A percentile compares a stretch with the other conserved stretches of the same genome.
Evolutionary conservation across 2,113 vertebrate species (phyloP).

Genomic region (Rhodinocichla rosea): DNA sequence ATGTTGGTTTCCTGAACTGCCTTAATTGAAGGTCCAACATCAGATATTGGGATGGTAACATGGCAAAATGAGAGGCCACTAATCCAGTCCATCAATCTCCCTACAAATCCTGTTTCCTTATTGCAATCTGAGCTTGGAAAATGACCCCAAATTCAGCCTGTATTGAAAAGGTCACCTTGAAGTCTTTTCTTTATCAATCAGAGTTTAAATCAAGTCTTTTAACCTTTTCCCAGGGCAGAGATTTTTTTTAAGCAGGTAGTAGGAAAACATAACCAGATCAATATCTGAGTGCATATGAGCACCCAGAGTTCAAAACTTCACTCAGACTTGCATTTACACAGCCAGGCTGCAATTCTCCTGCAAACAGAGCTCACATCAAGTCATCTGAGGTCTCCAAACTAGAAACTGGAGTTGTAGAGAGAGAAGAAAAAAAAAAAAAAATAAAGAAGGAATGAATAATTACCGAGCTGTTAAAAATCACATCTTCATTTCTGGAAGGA

Average conservation of each 20-base stretch:
- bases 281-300: background rate
- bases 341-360: background rate
- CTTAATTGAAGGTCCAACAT: background rate
- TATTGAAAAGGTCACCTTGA: constrained; percentile 29
- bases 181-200: constrained; percentile 39
- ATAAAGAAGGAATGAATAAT: background rate
- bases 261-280: background rate
- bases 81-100: background rate
- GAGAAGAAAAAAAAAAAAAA: background rate
- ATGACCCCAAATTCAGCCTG: background rate
- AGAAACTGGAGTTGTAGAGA: background rate
- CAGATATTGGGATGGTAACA: background rate
- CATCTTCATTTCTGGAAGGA: background rate
- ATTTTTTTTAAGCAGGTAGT: constrained; percentile 11
- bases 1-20: background rate
- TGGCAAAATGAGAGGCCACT: background rate
- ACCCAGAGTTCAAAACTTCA: background rate
- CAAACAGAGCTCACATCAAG: background rate
- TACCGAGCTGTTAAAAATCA: background rate
- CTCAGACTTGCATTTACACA: background rate
- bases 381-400: background rate
- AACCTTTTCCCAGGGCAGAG: constrained; percentile 11
- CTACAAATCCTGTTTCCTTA: background rate
- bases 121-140: background rate
- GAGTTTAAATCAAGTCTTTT: constrained; percentile 18